Evolutionary conservation across 2,113 vertebrate genomes (phyloP), one percentile per base, ranked within the genome.

Genomic region (Marcusenius ussheri): DNA sequence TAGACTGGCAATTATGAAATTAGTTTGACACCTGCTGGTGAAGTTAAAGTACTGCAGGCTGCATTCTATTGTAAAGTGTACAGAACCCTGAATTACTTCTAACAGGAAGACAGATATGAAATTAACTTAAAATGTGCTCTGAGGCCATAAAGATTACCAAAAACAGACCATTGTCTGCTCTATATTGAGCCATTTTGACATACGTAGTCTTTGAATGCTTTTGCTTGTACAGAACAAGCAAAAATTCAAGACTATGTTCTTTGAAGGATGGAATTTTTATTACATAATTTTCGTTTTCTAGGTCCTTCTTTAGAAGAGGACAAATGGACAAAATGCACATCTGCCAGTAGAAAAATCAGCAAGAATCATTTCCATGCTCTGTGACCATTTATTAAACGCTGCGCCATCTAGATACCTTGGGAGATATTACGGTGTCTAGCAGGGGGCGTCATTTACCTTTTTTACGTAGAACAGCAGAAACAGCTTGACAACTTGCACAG

Each of bases 401-500:
- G 39, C 9, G 1, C 2, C 42, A 83, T 19, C 15, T 9, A 83
- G 80, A 83, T 3, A 39, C 42, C 39, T 0, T 46, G 39, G 19
- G 80, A 42, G 42, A 21, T 39, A 10, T 83, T 24, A 83, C 1
- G 1, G 3, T 83, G 39, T 27, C n/a, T 10, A 56, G 66, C 13
- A 51, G 58, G 27, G 31, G 35, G n/a, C 31, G 31, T 83, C 84
- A 6, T 9, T 19, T 89, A 98, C 98, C 96, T 97, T 97, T 92
- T 97, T 98, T 84, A 97, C 49, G 5, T 97, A 96, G 92, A 98
- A 98, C 2, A 98, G 50, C 13, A 97, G 83, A 91, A 97, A 84
- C 89, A 98, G 94, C 91, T 97, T 98, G 89, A 96, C 13, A 0
- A 92, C 93, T 94, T 98, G 97, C 84, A 98, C 56, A 0, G 93